phyloP scores from a whole-genome alignment of 2,797 vertebrate genomes.

The Pipistrellus pygmaeus region DNA sequence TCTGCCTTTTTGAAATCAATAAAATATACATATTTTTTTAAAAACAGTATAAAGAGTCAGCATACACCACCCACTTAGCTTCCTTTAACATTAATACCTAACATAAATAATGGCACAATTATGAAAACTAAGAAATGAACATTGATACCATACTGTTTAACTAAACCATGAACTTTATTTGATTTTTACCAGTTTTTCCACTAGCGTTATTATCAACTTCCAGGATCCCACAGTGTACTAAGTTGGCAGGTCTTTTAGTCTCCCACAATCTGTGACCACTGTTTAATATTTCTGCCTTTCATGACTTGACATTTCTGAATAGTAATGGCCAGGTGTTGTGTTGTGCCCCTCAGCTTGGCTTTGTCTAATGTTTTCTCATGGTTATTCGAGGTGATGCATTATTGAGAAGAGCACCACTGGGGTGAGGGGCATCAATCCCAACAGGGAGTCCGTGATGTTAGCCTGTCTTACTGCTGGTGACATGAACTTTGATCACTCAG shows the following conservation, averaged over 20 bases:
- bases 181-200: background rate
- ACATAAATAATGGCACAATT: background rate
- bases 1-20: no score
- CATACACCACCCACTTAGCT: background rate
- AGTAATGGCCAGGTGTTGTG: background rate
- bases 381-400: background rate
- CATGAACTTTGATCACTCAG: background rate
- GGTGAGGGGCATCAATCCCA: rapidly evolving
- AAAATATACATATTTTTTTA: no score
- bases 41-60: background rate
- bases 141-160: no score
- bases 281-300: background rate
- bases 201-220: background rate
- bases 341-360: rapidly evolving
- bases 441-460: no score
- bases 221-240: background rate
- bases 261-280: rapidly evolving
- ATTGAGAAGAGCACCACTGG: background rate
- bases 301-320: background rate
- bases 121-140: background rate
- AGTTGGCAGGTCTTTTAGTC: rapidly evolving
- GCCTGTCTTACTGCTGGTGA: background rate
- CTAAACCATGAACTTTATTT: no score
- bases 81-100: background rate
- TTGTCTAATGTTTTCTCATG: background rate